These are phyloP conservation scores for zebrafish (Danio rerio) DNA, from an alignment of 2,113 vertebrate species.

Conservation along the genomic window DNA sequence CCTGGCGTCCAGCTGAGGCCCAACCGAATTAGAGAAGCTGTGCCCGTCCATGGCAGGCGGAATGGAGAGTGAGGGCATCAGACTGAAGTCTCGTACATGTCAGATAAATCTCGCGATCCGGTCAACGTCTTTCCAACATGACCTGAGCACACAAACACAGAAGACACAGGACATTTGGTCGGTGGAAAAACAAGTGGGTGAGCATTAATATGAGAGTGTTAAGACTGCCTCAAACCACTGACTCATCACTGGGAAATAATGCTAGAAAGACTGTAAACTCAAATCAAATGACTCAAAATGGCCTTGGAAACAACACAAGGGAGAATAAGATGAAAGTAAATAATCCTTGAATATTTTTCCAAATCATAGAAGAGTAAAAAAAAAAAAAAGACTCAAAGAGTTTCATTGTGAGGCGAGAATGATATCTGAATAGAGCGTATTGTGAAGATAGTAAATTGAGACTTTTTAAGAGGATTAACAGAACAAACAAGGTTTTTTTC, in stretches of 20 bases:
- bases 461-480: background rate
- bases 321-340: background rate
- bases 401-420: background rate
- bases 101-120: conserved; percentile 41
- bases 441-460: background rate
- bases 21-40: conserved; percentile 79
- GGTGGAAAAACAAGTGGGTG: conserved; percentile 17
- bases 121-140: conserved; percentile 71
- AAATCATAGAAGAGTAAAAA: too few relatives aligned
- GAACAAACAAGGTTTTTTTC: background rate
- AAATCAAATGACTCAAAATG: background rate
- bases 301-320: background rate
- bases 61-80: conserved; percentile 78
- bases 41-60: conserved; percentile 81
- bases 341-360: too few relatives aligned
- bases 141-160: conserved; percentile 61
- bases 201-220: background rate
- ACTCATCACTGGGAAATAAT: background rate
- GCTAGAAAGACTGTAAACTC: background rate
- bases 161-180: background rate
- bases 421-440: background rate
- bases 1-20: conserved; percentile 74
- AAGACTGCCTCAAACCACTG: background rate
- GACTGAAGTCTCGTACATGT: conserved; percentile 56
- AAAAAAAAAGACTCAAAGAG: too few relatives aligned